Evolutionary conservation across 2,113 vertebrate genomes (phyloP), one percentile per base, ranked within the genome.

Genomic region (Ictalurus punctatus): DNA sequence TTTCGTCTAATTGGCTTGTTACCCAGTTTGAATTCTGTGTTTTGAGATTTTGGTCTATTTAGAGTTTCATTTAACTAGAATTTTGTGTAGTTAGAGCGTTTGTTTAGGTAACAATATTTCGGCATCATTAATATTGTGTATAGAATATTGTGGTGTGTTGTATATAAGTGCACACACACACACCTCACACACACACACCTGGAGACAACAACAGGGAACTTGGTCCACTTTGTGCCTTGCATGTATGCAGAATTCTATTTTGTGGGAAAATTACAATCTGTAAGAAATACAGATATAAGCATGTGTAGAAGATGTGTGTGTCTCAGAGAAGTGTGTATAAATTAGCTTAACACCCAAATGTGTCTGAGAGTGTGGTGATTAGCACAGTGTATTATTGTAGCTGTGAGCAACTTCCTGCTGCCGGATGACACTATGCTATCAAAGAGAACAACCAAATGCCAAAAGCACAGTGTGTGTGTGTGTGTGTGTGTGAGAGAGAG

Each of bases 381-480:
- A 89, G 44, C 2, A 21, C 9, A 74, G 88, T 44, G 17, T 87
- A 86, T 65, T 89, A 40, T 87, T 88, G 71, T 86, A 83, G 52
- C 86, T 54, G 48, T 34, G 63, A 83, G 78, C 14, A 58, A 86
- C 90, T 88, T 91, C 91, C 91, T 89, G 87, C 71, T 69, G 59
- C 58, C 44, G 37, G 79, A 88, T 69, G 52, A 59, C 48, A 71
- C 71, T 3, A 30, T 40, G 21, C 87, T 88, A 92, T 92, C 92
- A 87, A 86, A 25, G 37, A 23, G 56, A 54, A 59, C 89, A 91
- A 81, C 63, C 67, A 86, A 48, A 63, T 30, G 52, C n/a, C 23
- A 40, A 80, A 61, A 79, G 10, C 61, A 61, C 44, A 58, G 48
- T 1, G 27, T 79, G 78, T 74, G 79, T 78, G 87, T 48, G n/a